Base-by-base conservation (phyloP, 2,797 vertebrate species). In the Morus bassanus region DNA sequence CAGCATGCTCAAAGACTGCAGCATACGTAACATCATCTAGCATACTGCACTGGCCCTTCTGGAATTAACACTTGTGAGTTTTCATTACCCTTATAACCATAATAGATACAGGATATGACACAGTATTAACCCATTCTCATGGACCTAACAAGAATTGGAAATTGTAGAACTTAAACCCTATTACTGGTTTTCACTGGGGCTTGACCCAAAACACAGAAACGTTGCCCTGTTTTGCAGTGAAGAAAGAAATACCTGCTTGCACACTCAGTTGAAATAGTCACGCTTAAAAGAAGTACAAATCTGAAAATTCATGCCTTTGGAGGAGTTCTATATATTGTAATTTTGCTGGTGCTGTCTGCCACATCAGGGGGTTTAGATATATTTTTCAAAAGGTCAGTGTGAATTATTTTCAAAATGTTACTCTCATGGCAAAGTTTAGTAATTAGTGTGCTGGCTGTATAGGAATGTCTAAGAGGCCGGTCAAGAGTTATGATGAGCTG, bases 361-460 rank as follows among this genome's bases (percentile, higher is more conserved):
- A 16, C 10, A 4, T n/a, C 21, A 18, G 3, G 11, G 6, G 6
- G 0, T 11, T 65, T 53, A 5, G 7, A 8, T 51, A 23, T n/a
- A 31, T 53, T 84, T 89, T 67, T 50, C 11, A 24, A 51, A 78
- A 69, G 33, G 7, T 54, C 18, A 7, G 2, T 60, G 9, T 60
- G 30, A 85, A 46, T 31, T 81, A 45, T 46, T 85, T 78, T 76
- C 53, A 54, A 81, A 72, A 69, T 45, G 5, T 50, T 82, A 14
- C 22, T 86, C 13, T 19, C 10, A 7, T 39, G 50, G 10, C 35
- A 17, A 81, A 78, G 7, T 64, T 74, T 18, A 31, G 11, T 79
- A 50, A 45, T 70, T n/a, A 88, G 17, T 14, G 13, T 61, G 19
- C 14, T 70, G 48, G 7, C 18, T 82, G 13, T 9, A 24, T 12